These are phyloP conservation scores for Gasterosteus nipponicus DNA, from an alignment of 2,113 vertebrate species.

Conservation along the genomic window DNA sequence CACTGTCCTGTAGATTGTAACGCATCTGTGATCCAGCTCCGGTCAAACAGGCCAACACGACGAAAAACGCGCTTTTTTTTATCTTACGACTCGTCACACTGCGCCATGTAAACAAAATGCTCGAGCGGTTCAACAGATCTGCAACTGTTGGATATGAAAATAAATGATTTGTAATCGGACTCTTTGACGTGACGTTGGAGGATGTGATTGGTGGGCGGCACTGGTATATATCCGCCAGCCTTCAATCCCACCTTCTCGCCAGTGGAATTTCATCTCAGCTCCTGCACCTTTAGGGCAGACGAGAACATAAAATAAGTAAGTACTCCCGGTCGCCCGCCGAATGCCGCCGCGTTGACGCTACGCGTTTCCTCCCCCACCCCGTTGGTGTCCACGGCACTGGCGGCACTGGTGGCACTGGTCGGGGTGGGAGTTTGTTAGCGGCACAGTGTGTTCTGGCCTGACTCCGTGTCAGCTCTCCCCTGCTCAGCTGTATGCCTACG, in stretches of 20 bases:
- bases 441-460: constrained; percentile 67
- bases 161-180: constrained; percentile 66
- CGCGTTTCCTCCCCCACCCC: not conserved
- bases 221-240: constrained; percentile 84
- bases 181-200: constrained; percentile 80
- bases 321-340: constrained; percentile 29
- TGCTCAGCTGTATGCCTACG: constrained; percentile 82
- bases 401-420: not conserved
- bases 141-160: constrained; percentile 25
- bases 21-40: not conserved
- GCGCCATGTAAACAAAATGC: not conserved
- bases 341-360: accelerated
- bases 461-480: constrained; percentile 77
- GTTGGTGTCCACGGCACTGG: not conserved
- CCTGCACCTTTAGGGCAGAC: constrained; percentile 88
- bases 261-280: constrained; percentile 88
- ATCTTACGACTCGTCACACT: not conserved
- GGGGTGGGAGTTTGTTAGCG: not conserved
- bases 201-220: constrained; percentile 84
- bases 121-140: not conserved
- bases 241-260: constrained; percentile 84
- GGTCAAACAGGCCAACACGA: not conserved
- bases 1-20: not conserved
- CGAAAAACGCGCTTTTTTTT: constrained; percentile 1
- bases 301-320: constrained; percentile 87